These are phyloP conservation scores for Clarias laeviceps DNA, from an alignment of 2,797 vertebrate genomes.

Conservation along the genomic window DNA sequence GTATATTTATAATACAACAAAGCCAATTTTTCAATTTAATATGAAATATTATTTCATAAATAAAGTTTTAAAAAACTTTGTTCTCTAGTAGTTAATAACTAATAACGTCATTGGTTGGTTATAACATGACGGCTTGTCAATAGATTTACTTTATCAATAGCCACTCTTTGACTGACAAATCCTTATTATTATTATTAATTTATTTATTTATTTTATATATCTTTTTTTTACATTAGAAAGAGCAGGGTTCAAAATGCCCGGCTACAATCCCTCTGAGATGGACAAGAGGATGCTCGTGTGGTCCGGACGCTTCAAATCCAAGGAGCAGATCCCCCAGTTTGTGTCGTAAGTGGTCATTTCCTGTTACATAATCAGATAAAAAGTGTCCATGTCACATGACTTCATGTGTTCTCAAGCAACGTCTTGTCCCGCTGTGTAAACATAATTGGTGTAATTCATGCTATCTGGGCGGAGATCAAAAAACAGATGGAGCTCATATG, in stretches of 20 bases:
- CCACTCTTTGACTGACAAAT: background rate
- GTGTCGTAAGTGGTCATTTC: slow-evolving; percentile 86
- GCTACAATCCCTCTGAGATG: slow-evolving; percentile 77
- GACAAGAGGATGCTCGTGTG: slow-evolving; percentile 86
- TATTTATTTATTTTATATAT: too few relatives aligned
- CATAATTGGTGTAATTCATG: slow-evolving; percentile 61
- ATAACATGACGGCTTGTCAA: background rate
- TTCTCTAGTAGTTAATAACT: background rate
- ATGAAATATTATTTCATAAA: background rate
- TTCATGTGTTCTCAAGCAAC: slow-evolving; percentile 22
- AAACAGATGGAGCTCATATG: slow-evolving; percentile 45
- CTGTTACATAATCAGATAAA: slow-evolving; percentile 55
- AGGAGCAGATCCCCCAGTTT: slow-evolving; percentile 86
- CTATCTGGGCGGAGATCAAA: slow-evolving; percentile 57
- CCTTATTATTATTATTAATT: too few relatives aligned
- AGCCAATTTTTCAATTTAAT: background rate
- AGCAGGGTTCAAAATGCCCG: slow-evolving; percentile 72
- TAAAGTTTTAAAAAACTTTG: background rate
- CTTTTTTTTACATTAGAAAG: slow-evolving; percentile 49
- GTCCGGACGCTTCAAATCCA: slow-evolving; percentile 87
- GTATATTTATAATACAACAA: background rate
- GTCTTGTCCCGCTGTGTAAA: slow-evolving; percentile 1
- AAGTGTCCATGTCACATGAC: slow-evolving; percentile 42
- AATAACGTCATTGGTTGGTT: background rate
- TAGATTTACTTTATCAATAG: background rate